phyloP scores from a whole-genome alignment of 1,140 invertebrate genomes.

The Drosophila tristis region DNA sequence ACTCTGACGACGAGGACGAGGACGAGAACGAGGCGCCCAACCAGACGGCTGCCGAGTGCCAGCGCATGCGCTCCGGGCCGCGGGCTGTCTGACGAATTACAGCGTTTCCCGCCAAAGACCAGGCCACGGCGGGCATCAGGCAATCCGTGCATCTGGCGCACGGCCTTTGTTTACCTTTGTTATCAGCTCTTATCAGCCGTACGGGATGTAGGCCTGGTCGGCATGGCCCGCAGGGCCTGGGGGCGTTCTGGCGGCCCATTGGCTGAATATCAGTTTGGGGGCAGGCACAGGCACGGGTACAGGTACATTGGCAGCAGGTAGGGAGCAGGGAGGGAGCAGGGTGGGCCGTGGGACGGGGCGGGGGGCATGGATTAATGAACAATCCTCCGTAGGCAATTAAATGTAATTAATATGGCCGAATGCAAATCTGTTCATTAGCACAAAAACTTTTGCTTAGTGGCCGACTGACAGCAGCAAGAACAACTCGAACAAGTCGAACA shows the following conservation, averaged over 20 bases:
- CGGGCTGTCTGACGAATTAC: slow-evolving; percentile 68
- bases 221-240: slow-evolving; percentile 15
- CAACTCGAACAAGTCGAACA: background rate
- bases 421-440: background rate
- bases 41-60: slow-evolving; percentile 19
- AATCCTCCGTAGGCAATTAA: slow-evolving; percentile 3
- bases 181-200: slow-evolving; percentile 76
- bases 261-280: slow-evolving; percentile 35
- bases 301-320: too few species aligned
- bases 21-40: background rate
- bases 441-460: background rate
- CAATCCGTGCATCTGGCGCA: slow-evolving; percentile 26
- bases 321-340: too few species aligned
- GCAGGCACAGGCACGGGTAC: background rate
- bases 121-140: slow-evolving; percentile 25
- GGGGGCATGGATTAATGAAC: background rate
- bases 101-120: slow-evolving; percentile 73
- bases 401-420: slow-evolving; percentile 26
- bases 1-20: too few species aligned
- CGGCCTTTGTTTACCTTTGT: slow-evolving; percentile 77
- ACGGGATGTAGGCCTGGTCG: slow-evolving; percentile 7
- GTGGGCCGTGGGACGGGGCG: too few species aligned
- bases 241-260: slow-evolving; percentile 51
- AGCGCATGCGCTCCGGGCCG: slow-evolving; percentile 49
- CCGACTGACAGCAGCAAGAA: background rate